Base-by-base conservation (phyloP, 1,140 invertebrate genomes). In the Manduca sexta region DNA sequence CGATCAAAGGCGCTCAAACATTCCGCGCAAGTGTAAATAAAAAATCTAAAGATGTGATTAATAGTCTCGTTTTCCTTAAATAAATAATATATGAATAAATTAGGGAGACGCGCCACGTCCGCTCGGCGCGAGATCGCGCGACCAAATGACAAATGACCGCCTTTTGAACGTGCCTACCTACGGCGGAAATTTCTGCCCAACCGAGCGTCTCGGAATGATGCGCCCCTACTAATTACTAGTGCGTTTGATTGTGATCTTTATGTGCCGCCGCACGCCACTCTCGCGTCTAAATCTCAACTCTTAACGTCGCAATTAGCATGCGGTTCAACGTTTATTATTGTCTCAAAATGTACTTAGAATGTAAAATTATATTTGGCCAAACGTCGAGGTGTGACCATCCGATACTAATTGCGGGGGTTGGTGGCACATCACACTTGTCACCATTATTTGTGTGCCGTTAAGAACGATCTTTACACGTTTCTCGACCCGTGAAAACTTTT, bases 81-180 rank as follows among this genome's bases (percentile, higher is more conserved):
- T 82, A 82, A 84, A 82, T 84, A 82, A 82, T 80, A 82, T 77
- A 71, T 73, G 67, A 80, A 84, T 84, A 84, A 84, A 82, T 82
- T 82, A 84, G 68, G 69, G 71, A 69, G 63, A 68, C 65, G 60
- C 70, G 56, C 61, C 64, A 71, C 74, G 78, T 82, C 78, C 76
- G 73, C 72, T 69, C 60, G 64, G 60, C 65, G 73, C 59, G 70
- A 74, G 70, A 73, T 74, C 74, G 64, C 69, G 73, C 76, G 70
- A 72, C 74, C 65, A 64, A 81, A 76, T 84, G 81, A 84, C 81
- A 84, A 84, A 84, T 84, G 74, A 69, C 66, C 58, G 69, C 62
- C 78, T 81, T 84, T 84, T 82, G 81, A 82, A 73, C 72, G 71
- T 26, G 21, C 21, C 21, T 26, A 26, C 21, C 21, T 63, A 63